Base-by-base conservation (phyloP, 2,888 invertebrate genomes). In the Drosophila emarginata region DNA sequence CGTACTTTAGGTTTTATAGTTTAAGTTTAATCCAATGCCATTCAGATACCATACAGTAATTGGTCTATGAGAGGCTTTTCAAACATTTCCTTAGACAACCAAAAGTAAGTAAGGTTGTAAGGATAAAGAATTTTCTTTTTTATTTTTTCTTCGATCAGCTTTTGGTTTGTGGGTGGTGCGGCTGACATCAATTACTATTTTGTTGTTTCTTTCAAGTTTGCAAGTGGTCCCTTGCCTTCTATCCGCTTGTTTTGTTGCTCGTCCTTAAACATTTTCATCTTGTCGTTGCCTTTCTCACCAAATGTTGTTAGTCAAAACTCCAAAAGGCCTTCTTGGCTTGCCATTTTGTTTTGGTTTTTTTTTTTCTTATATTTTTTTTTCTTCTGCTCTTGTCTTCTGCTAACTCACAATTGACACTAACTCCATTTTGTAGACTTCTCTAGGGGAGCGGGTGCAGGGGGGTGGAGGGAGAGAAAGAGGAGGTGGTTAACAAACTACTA, bases 391-490 rank as follows among this genome's bases (percentile, higher is more conserved):
- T 26, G 23, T 52, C 52, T 52, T 26, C 52, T 54, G 54, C 54
- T 54, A 45, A 45, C 54, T 15, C 71, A 67, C 75, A 80, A 70
- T 69, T 74, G 86, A 74, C 79, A 73, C 79, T 87, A 81, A 87
- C 80, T 87, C 77, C 76, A 78, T 84, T 84, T 83, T 61, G 72
- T 65, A 70, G 74, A 75, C 61, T 45, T 18, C 18, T 45, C 21
- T 21, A 4, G 26, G 26, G 18, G n/a, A 18, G 40, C 18, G 40
- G 40, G 4, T 15, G 40, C 15, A 5, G 40, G 40, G 45, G 40
- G 40, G 4, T 15, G 40, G 40, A n/a, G n/a, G n/a, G n/a, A n/a
- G n/a, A n/a, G n/a, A n/a, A n/a, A 45, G n/a, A 18, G 40, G 45
- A 18, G 40, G 4, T 15, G 40, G 40, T 15, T 15, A 45, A 45